phyloP scores from a whole-genome alignment of 1,140 invertebrate genomes.

The Halictus rubicundus region DNA sequence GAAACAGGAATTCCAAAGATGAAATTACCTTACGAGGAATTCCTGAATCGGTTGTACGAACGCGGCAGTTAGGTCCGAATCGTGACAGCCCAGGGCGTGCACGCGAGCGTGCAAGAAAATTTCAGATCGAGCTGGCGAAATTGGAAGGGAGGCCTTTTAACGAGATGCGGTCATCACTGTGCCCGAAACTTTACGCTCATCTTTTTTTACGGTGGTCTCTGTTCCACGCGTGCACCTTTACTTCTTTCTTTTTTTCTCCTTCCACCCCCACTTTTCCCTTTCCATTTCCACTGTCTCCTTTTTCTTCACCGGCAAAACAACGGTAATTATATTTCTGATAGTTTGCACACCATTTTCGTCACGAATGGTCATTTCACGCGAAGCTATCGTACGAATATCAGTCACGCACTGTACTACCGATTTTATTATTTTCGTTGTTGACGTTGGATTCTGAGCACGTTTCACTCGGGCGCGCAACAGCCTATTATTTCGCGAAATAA shows the following conservation, averaged over 20 bases:
- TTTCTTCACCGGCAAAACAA: not conserved
- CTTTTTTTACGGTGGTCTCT: constrained; percentile 48
- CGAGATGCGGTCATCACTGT: constrained; percentile 72
- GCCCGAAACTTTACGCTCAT: constrained; percentile 62
- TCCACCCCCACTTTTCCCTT: not conserved
- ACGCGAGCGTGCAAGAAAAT: constrained; percentile 80
- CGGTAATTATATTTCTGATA: constrained; percentile 45
- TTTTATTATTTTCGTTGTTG: too few species aligned
- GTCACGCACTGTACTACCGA: too few species aligned
- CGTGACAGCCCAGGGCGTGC: constrained; percentile 80
- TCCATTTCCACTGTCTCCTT: too few species aligned
- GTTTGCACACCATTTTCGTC: not conserved
- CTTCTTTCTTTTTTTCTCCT: not conserved
- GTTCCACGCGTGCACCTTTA: constrained; percentile 29
- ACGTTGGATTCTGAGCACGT: too few species aligned
- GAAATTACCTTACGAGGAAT: constrained; percentile 79
- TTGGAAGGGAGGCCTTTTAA: constrained; percentile 76
- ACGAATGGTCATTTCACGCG: not conserved
- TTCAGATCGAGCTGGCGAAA: constrained; percentile 80
- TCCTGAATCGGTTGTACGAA: constrained; percentile 78
- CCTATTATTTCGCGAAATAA: too few species aligned
- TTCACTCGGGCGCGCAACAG: too few species aligned
- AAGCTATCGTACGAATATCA: too few species aligned
- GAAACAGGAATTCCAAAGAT: constrained; percentile 75
- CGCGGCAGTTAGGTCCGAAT: constrained; percentile 77